Conservation (phyloP, 2,888 invertebrate species). For the Drosophila prolongata region DNA sequence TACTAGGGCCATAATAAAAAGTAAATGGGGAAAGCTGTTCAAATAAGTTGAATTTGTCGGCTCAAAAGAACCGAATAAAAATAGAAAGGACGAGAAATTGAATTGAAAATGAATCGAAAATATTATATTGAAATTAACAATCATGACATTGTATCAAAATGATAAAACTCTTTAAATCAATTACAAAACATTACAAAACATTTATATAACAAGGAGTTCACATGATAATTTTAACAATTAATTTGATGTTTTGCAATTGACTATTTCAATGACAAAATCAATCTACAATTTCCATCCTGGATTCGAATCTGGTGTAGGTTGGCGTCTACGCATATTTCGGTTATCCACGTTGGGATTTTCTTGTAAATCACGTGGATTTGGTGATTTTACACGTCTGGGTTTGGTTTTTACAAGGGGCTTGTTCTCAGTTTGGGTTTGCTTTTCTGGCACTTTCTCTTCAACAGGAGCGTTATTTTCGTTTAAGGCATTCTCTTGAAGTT, state of each 20-base stretch:
- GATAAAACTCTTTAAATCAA: too few relatives aligned
- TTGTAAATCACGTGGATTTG: too few relatives aligned
- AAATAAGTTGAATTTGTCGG: too few relatives aligned
- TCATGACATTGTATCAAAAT: too few relatives aligned
- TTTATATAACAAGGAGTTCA: background rate
- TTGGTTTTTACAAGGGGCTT: background rate
- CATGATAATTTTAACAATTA: too few relatives aligned
- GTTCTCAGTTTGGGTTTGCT: background rate
- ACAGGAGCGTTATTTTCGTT: background rate
- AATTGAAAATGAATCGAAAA: too few relatives aligned
- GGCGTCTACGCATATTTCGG: background rate
- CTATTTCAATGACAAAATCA: background rate
- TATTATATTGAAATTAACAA: too few relatives aligned
- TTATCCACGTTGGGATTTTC: background rate
- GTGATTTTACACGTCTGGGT: background rate
- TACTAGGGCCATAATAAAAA: background rate
- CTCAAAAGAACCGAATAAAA: background rate
- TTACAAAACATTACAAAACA: background rate
- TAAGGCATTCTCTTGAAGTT: background rate
- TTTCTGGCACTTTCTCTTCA: background rate
- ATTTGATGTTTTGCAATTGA: too few relatives aligned
- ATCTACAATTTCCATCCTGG: background rate
- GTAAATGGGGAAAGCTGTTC: background rate
- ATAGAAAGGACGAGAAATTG: background rate
- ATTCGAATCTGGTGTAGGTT: background rate